Conservation (phyloP, 2,888 invertebrate genomes). For the Belgica antarctica region DNA sequence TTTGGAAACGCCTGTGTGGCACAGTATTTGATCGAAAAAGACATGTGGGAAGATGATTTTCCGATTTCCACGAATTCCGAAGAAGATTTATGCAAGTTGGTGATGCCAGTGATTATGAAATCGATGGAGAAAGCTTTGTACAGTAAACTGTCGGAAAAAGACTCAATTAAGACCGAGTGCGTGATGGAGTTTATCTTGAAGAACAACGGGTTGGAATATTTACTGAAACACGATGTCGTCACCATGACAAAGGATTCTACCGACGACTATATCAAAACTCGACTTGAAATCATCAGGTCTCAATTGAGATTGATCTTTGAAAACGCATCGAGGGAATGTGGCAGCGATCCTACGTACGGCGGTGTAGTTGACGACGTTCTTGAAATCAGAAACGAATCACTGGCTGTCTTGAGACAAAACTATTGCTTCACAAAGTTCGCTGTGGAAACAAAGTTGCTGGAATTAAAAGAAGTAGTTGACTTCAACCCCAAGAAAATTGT, state of each 20-base stretch:
- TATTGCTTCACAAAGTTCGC: constrained; percentile 35
- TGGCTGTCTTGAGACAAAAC: constrained; percentile 9
- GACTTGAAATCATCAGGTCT: not conserved
- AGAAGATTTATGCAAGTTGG: not conserved
- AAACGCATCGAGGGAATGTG: not conserved
- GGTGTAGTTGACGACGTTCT: constrained; percentile 32
- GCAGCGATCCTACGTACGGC: not conserved
- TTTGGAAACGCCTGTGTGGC: constrained; percentile 13
- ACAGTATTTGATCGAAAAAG: constrained; percentile 1
- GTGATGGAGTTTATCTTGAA: constrained; percentile 2
- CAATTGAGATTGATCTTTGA: constrained; percentile 17
- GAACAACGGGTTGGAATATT: not conserved
- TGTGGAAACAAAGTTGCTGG: constrained; percentile 24
- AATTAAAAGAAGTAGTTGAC: not conserved
- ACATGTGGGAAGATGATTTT: constrained; percentile 4
- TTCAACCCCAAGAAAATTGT: constrained; percentile 23
- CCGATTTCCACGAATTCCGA: not conserved
- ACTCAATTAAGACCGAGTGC: not conserved
- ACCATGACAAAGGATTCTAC: not conserved
- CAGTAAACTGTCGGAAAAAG: not conserved
- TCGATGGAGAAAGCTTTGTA: not conserved
- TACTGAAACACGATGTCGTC: constrained; percentile 23
- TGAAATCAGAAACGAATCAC: not conserved
- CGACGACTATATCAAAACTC: not conserved
- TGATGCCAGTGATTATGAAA: constrained; percentile 26